A percentile compares a stretch with the other conserved stretches of the same genome.
phyloP scores from a whole-genome alignment of 2,113 vertebrate species.

The Ifrita kowaldi region DNA sequence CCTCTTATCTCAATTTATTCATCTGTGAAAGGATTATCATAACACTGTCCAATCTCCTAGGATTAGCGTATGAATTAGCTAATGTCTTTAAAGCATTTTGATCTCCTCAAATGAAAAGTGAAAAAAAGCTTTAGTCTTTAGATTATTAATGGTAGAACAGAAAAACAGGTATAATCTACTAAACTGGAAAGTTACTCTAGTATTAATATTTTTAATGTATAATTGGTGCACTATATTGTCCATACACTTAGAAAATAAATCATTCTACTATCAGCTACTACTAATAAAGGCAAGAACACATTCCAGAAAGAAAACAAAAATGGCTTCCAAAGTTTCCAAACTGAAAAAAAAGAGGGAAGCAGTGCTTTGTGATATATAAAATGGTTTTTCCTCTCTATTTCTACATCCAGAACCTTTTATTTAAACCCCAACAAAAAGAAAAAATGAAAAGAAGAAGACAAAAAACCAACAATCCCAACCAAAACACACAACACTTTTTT shows the following conservation, averaged over 20 bases:
- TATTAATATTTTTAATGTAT: not conserved
- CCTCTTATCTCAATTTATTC: constrained; percentile 58
- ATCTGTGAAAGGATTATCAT: constrained; percentile 62
- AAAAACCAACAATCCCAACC: not conserved
- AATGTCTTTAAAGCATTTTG: constrained; percentile 54
- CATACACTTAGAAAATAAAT: not conserved
- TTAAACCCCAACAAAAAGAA: not conserved
- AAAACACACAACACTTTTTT: not conserved
- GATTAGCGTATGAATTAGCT: constrained; percentile 54
- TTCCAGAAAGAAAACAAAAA: not conserved
- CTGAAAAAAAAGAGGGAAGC: not conserved
- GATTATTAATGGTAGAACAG: constrained; percentile 34
- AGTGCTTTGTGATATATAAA: not conserved
- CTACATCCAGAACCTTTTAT: not conserved
- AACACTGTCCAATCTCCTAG: constrained; percentile 38
- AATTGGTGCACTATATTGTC: not conserved
- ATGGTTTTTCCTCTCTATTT: not conserved
- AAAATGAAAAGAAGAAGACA: not conserved
- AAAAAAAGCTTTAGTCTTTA: constrained; percentile 31
- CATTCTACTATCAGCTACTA: not conserved
- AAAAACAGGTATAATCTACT: not conserved
- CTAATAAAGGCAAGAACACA: not conserved
- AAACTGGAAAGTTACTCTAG: not conserved
- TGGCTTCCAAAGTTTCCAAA: not conserved
- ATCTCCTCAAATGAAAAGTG: constrained; percentile 25